Evolutionary conservation across 2,797 vertebrate species (phyloP), one percentile per base, ranked within the genome.

Genomic region (Smutsia gigantea): DNA sequence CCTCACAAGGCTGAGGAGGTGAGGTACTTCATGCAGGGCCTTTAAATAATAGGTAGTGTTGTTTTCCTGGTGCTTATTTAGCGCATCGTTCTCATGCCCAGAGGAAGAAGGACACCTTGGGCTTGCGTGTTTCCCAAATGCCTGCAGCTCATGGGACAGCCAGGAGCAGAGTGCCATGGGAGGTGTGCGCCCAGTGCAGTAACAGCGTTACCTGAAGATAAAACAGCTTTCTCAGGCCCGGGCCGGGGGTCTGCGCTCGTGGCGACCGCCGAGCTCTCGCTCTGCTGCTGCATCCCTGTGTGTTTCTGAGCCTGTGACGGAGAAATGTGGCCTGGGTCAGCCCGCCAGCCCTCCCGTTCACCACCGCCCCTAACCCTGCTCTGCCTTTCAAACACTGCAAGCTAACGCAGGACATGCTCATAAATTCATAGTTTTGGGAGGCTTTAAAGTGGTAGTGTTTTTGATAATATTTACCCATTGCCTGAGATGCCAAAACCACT

Each of bases 281-380:
- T 71, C 0, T 42, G 79, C 12, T 61, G 97, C 3, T 49, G 93
- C 96, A 98, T 87, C 85, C 98, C 98, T 2, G 96, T 93, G 0
- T 97, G 98, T 31, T 4, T 93, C 97, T 98, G 98, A 39, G 98
- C 98, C 98, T 99, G 75, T 0, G 42, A 31, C 4, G 14, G 21
- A 51, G 25, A 89, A 61, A 83, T 69, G 15, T 2, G 0, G 0
- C 27, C 49, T 8, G 37, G 10, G 84, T 93, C 29, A 82, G 94
- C 63, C 53, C 25, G n/a, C 57, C 64, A 46, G 46, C 42, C n/a
- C 19, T n/a, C 39, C 31, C 0, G 10, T 49, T 29, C 88, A 37
- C 14, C 66, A 2, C 53, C 0, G 10, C 17, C 68, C 75, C 42
- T 29, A 2, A 18, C 29, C 15, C 13, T 57, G 5, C 14, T 19